Evolutionary conservation across 2,797 vertebrate species (phyloP).

Genomic region (Bovichtus variegatus): DNA sequence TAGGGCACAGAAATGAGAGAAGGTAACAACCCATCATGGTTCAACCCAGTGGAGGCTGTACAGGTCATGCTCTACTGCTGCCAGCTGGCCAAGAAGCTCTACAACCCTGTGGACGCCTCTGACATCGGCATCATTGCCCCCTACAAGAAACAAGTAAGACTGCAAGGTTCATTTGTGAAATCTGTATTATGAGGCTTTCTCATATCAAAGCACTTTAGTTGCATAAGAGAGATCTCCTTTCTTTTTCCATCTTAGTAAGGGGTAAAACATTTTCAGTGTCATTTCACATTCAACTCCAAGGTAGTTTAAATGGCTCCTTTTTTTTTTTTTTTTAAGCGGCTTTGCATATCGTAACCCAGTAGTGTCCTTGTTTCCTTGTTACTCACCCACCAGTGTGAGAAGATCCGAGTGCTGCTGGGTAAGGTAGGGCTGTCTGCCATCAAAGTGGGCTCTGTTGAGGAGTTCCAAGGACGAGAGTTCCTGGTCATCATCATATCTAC

Average conservation of each 20-base stretch:
- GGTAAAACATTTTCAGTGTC: not conserved
- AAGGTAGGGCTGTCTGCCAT: conserved; percentile 90
- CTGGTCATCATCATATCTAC: conserved; percentile 91
- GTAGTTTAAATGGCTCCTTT: not conserved
- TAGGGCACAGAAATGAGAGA: conserved; percentile 94
- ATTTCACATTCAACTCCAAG: not conserved
- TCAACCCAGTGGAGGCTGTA: conserved; percentile 94
- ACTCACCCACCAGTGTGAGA: conserved; percentile 88
- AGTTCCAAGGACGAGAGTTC: conserved; percentile 96
- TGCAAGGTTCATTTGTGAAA: not conserved
- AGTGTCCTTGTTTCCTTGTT: not conserved
- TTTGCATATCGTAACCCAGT: not conserved
- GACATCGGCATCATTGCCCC: conserved; percentile 95
- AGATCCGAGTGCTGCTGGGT: conserved; percentile 90
- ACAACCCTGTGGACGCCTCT: conserved; percentile 78
- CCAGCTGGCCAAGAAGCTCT: conserved; percentile 89
- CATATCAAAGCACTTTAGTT: not conserved
- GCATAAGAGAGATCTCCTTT: not conserved
- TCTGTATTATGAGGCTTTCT: not conserved
- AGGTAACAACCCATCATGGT: conserved; percentile 93
- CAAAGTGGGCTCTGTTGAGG: conserved; percentile 97
- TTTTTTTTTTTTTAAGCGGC: not conserved
- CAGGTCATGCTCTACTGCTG: conserved; percentile 95
- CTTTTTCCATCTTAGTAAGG: not conserved
- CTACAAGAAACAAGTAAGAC: conserved; percentile 93